Base-by-base conservation (phyloP, 2,113 vertebrate species). In the Daphoenositta chrysoptera region DNA sequence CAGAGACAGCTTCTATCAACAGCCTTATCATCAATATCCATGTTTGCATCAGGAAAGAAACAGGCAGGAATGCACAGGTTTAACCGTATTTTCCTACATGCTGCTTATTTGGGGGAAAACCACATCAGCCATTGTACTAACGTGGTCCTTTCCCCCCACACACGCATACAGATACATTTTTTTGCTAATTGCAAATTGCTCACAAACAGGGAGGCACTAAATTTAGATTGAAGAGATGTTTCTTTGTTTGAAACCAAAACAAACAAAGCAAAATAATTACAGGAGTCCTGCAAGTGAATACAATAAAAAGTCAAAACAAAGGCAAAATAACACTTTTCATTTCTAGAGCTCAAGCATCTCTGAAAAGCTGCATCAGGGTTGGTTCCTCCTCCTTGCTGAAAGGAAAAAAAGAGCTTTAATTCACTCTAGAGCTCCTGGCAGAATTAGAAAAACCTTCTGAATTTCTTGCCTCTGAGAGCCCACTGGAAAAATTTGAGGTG, bases 191-290 rank as follows among this genome's bases (percentile, higher is more conserved):
- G 37, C 56, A 83, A 51, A 64, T 68, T 23, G 15, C 60, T 94
- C 77, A 78, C 40, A 87, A 84, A 93, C 28, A 61, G 0, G 0
- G 15, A 30, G 54, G 6, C 39, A 63, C 69, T 71, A 87, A 78
- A 89, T 94, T 91, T 84, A 81, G 44, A 65, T n/a, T 77, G 69
- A 73, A 73, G n/a, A 48, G 13, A 42, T 26, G 13, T 51, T 95
- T 89, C 57, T 95, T 83, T 87, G 50, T 61, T 84, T 60, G 31
- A 61, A 88, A 93, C 87, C 50, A 91, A 94, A 93, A 35, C 35
- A 86, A 94, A 75, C 58, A 93, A 87, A 91, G 44, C 72, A 95
- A 94, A 96, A 84, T 78, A 89, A 94, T 91, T 72, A 53, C 26
- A 30, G 40, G 69, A 75, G 37, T 89, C 40, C 71, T 48, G 45